These are phyloP conservation scores for Conus ventricosus DNA, from an alignment of 1,140 invertebrate genomes.

Conservation along the genomic window DNA sequence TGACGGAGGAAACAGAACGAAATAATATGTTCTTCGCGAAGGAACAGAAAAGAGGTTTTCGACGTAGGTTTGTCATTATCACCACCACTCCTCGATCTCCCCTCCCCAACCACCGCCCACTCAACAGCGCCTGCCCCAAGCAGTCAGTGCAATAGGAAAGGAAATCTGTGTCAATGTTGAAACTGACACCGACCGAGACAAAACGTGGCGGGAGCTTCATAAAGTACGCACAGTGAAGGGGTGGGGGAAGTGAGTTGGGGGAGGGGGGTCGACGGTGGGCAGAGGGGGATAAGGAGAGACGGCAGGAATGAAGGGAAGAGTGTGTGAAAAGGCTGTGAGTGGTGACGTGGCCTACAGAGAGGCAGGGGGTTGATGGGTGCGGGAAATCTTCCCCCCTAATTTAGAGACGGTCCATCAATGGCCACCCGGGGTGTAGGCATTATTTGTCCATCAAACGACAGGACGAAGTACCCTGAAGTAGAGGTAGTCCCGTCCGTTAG, in stretches of 20 bases:
- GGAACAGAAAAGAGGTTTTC: too few relatives aligned
- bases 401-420: neutral
- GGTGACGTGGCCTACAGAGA: too few relatives aligned
- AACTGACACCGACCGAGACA: neutral
- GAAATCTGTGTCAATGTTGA: constrained; percentile 1
- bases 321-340: too few relatives aligned
- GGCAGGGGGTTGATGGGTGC: neutral
- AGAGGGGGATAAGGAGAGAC: too few relatives aligned
- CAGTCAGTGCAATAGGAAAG: neutral
- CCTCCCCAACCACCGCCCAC: neutral
- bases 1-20: too few relatives aligned
- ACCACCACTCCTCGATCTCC: neutral
- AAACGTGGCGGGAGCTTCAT: neutral
- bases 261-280: too few relatives aligned
- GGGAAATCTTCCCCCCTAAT: neutral
- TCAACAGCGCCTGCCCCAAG: neutral
- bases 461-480: too few relatives aligned
- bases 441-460: neutral
- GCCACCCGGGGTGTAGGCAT: neutral
- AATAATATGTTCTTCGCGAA: too few relatives aligned
- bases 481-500: too few relatives aligned
- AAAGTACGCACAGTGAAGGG: too few relatives aligned
- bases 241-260: too few relatives aligned
- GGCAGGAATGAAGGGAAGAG: too few relatives aligned
- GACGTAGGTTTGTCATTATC: neutral